Evolutionary conservation across 2,797 vertebrate species (phyloP), one percentile per base, ranked within the genome.

Genomic region (Tauraco hartlaubi): DNA sequence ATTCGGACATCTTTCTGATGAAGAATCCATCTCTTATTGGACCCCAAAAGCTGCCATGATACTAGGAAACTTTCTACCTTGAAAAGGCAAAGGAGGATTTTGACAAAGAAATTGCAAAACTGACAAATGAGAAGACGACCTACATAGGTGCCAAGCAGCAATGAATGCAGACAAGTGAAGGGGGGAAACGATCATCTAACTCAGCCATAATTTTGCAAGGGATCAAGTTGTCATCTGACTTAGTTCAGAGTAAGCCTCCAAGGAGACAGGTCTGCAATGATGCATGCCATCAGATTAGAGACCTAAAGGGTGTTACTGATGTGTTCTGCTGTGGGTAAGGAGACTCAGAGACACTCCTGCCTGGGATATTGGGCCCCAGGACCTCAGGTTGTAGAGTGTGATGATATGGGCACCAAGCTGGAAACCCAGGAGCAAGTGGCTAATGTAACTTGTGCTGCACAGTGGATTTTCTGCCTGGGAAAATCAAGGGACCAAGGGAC

Each of bases 21-120:
- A 71, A 14, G 48, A 46, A 71, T 71, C 62, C 5, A 6, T 80
- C 66, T 71, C 25, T 21, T 61, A 76, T 46, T 88, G 82, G 75
- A 49, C 41, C 44, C 19, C 10, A 54, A 83, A 94, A 75, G 2
- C 9, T 85, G 68, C 29, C 12, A 29, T 23, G 21, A 19, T 52
- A 20, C 33, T 41, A 46, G 64, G 52, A 61, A 76, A 71, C 5
- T 75, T 83, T n/a, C 85, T 75, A 88, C 85, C 87, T 93, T 46
- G 6, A 49, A 74, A 52, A 22, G 13, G 31, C 13, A 41, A 71
- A 92, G 77, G 43, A 69, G 61, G 67, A n/a, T 90, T 92, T 83
- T 71, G 52, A 83, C 58, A 78, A 46, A 84, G 54, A 56, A 86
- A 81, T 33, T 90, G 52, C 61, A 52, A 52, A 83, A 15, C 20